Percentiles rank a stretch among this genome's conserved stretches.
Evolutionary conservation across 1,140 invertebrate genomes (phyloP).

Genomic region (Drosophila truncata): DNA sequence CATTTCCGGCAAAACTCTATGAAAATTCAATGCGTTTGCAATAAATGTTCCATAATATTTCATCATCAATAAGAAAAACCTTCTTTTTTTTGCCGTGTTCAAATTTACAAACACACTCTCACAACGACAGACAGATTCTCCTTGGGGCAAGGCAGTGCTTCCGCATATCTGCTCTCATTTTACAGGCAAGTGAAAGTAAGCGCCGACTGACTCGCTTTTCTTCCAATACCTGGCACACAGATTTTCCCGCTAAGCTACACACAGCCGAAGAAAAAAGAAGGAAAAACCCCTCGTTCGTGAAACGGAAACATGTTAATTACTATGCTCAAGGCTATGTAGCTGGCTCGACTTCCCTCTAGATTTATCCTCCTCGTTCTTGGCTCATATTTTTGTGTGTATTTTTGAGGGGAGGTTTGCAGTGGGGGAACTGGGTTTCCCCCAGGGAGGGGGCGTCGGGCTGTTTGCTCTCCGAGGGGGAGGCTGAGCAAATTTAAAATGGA

Average conservation of each 20-base stretch:
- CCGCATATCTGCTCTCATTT: conserved; percentile 74
- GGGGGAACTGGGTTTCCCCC: conserved; percentile 17
- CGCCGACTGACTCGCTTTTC: conserved; percentile 40
- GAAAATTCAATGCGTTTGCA: no score
- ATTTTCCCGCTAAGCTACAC: conserved; percentile 35
- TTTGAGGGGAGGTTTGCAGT: not conserved
- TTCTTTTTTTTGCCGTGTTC: not conserved
- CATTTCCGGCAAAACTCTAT: no score
- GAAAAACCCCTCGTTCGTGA: conserved; percentile 51
- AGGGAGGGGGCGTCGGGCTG: conserved; percentile 44
- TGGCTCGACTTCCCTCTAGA: conserved; percentile 67
- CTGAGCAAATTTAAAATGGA: conserved; percentile 48
- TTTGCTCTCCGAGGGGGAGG: conserved; percentile 39
- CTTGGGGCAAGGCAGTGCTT: conserved; percentile 50
- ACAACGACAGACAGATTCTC: conserved; percentile 39
- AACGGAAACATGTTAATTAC: conserved; percentile 84
- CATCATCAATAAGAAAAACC: not conserved
- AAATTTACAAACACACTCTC: conserved; percentile 2
- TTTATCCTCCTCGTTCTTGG: conserved; percentile 24
- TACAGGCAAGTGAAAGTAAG: conserved; percentile 73
- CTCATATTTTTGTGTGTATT: conserved; percentile 53
- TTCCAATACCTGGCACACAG: conserved; percentile 69
- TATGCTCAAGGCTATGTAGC: conserved; percentile 79
- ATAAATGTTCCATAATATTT: not conserved
- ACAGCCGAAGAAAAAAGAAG: conserved; percentile 1